A percentile compares a stretch with the other conserved stretches of the same genome.
These are phyloP conservation scores for Atlantisia rogersi DNA, from an alignment of 2,113 vertebrate species.

Conservation along the genomic window DNA sequence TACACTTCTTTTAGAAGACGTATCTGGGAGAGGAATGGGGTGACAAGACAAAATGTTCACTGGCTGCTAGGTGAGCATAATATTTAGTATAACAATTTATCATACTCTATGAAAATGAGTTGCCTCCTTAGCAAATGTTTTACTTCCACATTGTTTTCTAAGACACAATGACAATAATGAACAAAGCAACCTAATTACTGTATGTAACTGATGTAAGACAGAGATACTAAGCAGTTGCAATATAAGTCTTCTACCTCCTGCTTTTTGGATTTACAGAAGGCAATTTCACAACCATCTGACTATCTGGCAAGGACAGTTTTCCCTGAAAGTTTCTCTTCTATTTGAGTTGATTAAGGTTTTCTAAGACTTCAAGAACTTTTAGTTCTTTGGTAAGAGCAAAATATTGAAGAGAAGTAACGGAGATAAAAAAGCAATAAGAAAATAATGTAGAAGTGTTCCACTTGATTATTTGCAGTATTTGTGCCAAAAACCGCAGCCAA, in stretches of 20 bases:
- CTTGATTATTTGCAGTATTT: background rate
- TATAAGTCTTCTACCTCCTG: accelerated
- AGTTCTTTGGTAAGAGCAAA: background rate
- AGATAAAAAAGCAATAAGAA: background rate
- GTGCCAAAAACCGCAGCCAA: background rate
- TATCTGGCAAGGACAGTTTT: background rate
- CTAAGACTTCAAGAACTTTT: background rate
- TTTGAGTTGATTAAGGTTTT: background rate
- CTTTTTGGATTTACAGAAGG: background rate
- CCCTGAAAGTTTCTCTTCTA: background rate
- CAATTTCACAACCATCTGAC: background rate
- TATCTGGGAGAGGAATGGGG: background rate
- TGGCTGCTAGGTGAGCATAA: background rate
- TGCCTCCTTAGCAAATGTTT: background rate
- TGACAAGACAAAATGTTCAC: background rate
- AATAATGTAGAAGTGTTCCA: background rate
- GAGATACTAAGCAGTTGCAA: background rate
- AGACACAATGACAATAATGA: background rate
- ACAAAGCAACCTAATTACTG: background rate
- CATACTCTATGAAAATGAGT: background rate
- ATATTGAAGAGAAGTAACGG: background rate
- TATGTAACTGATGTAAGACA: background rate
- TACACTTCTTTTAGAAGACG: background rate
- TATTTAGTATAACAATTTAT: background rate
- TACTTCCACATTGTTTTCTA: background rate